Evolutionary conservation across 2,797 vertebrate genomes (phyloP), one percentile per base, ranked within the genome.

Genomic region (Characodon lateralis): DNA sequence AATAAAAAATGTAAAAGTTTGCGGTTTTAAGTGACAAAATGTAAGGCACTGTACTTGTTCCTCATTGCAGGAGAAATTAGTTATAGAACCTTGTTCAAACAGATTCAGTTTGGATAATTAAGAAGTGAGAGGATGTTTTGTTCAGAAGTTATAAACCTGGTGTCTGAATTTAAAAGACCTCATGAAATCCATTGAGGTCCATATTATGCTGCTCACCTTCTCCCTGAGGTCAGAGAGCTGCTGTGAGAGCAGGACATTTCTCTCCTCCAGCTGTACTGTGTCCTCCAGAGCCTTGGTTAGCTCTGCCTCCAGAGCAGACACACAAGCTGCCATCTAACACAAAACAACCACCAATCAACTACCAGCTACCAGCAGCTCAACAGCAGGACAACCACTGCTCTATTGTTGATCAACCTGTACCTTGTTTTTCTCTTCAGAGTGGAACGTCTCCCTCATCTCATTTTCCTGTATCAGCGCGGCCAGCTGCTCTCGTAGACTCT

Each of bases 231-330:
- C 93, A 78, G 94, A 95, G 24, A 97, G 93, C 87, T 97, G 95
- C 78, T 95, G 94, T 72, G 95, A 95, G 70, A 97, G 96, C 88
- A 95, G 88, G 39, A 78, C 73, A 78, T 97, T 98, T 86, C 95
- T 96, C 79, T 97, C 92, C 86, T 97, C 93, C 89, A 97, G 81
- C 0, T 93, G 63, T 35, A 85, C 93, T 51, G 90, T 88, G 50
- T 95, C 95, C 63, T 93, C 89, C 92, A 96, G 95, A 86, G 96
- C 87, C 91, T 95, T 92, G 43, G 92, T 95, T 80, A 98, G 87
- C 89, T 97, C 96, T 70, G 88, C 86, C 90, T 98, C 96, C 93
- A 97, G 84, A 79, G 95, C 95, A 0, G 93, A 95, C 85, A 97
- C 95, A 90, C 95, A 77, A 0, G 92, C 92, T 26, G 95, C 95